These are phyloP conservation scores for Punctoribates punctum DNA, from an alignment of 2,888 invertebrate species.

Conservation along the genomic window DNA sequence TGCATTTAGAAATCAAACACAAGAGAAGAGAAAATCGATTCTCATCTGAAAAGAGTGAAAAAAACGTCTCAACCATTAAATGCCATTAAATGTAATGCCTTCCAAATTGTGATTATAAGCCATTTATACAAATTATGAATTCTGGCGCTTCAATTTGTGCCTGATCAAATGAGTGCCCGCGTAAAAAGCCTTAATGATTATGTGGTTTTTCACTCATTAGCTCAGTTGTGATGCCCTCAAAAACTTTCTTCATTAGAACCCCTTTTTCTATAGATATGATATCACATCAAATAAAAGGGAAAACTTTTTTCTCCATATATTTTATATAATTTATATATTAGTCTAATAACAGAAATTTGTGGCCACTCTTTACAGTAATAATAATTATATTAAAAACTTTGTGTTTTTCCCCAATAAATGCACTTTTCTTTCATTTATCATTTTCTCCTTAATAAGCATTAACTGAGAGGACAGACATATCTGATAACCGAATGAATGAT, in stretches of 20 bases:
- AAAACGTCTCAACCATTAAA: too few relatives aligned
- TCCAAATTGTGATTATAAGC: too few relatives aligned
- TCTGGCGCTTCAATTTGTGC: background rate
- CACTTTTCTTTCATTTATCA: constrained; percentile 31
- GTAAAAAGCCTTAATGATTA: constrained; percentile 7
- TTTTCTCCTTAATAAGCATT: constrained; percentile 30
- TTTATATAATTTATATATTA: background rate
- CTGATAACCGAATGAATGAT: constrained; percentile 30
- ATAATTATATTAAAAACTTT: constrained; percentile 24
- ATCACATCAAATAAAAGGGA: background rate
- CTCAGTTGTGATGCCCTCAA: background rate
- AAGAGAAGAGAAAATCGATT: too few relatives aligned
- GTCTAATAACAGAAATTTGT: too few relatives aligned
- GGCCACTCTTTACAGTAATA: constrained; percentile 14
- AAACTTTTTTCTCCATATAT: background rate
- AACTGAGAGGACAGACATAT: constrained; percentile 19
- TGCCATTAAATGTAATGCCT: too few relatives aligned
- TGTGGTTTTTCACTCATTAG: background rate
- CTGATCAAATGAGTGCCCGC: background rate
- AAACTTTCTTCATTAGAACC: constrained; percentile 8
- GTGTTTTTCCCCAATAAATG: constrained; percentile 5
- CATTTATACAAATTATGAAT: background rate
- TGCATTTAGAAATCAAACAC: too few relatives aligned
- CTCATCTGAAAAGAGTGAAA: too few relatives aligned
- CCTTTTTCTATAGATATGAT: constrained; percentile 9